Percentiles rank a stretch among this genome's conserved stretches.
Conservation (phyloP, 2,113 vertebrate species). For the Tachysurus fulvidraco region DNA sequence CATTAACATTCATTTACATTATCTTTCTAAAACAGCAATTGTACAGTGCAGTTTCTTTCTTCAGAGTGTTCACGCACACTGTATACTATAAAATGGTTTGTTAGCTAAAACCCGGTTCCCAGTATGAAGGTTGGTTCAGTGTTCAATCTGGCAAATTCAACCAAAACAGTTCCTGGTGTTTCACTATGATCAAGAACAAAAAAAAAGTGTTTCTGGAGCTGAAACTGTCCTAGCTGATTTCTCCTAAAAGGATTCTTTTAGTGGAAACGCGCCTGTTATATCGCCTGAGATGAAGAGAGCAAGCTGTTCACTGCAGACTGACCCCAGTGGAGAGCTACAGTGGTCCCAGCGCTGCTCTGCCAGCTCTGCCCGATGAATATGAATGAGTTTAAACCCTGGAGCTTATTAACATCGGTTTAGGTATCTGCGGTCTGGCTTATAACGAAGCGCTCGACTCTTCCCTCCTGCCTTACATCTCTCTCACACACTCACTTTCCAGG, state of each 20-base stretch:
- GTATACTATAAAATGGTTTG: background rate
- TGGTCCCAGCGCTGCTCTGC: background rate
- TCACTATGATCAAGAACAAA: background rate
- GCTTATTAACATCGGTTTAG: slow-evolving; percentile 44
- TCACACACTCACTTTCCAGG: slow-evolving; percentile 34
- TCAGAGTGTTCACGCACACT: background rate
- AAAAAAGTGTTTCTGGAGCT: background rate
- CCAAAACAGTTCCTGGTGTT: background rate
- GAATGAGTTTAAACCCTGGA: slow-evolving; percentile 34
- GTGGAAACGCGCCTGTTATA: background rate
- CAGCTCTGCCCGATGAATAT: slow-evolving; percentile 51
- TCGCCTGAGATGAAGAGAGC: background rate
- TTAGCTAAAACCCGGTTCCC: background rate
- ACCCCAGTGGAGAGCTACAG: background rate
- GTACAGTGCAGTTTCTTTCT: background rate
- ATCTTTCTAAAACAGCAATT: background rate
- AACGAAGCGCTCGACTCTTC: background rate
- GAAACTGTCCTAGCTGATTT: background rate
- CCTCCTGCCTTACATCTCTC: slow-evolving; percentile 14
- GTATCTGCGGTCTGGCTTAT: slow-evolving; percentile 42
- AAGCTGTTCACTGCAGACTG: background rate
- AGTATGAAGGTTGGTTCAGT: background rate
- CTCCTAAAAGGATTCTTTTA: background rate
- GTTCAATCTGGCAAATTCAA: background rate
- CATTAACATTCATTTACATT: background rate